These are phyloP conservation scores for Macquaria ambigua DNA, from an alignment of 2,113 vertebrate genomes.

Conservation along the genomic window DNA sequence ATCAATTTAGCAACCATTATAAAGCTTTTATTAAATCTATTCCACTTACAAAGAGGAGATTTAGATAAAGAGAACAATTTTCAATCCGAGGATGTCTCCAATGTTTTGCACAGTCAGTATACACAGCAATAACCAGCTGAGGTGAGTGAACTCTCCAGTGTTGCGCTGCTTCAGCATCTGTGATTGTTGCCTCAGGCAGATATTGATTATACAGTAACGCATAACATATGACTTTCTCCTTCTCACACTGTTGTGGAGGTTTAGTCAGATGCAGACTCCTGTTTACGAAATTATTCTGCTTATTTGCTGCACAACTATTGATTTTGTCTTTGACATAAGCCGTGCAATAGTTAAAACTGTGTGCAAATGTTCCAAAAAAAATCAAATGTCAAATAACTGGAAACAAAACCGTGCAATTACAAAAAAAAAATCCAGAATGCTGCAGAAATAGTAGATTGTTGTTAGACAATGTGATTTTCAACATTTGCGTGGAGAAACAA, in stretches of 20 bases:
- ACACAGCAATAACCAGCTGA: not conserved
- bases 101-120: not conserved
- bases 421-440: not conserved
- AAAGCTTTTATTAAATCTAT: not conserved
- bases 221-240: not conserved
- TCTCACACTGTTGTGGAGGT: not conserved
- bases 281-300: not conserved
- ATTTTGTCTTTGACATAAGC: not conserved
- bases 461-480: too few relatives aligned
- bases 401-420: too few relatives aligned
- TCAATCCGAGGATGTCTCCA: not conserved
- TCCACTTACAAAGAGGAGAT: not conserved
- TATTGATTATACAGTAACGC: constrained; percentile 27
- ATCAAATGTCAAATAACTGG: not conserved
- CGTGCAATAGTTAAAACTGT: too few relatives aligned
- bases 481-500: not conserved
- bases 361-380: too few relatives aligned
- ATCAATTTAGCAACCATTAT: constrained; percentile 6
- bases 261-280: not conserved
- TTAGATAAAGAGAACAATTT: not conserved
- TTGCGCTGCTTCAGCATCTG: not conserved
- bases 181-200: constrained; percentile 8
- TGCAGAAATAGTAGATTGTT: not conserved
- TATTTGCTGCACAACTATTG: not conserved
- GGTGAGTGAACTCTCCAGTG: not conserved